Percentiles rank a stretch among this genome's conserved stretches.
These are phyloP conservation scores for Hedychridium roseum DNA, from an alignment of 2,888 invertebrate species.

Conservation along the genomic window DNA sequence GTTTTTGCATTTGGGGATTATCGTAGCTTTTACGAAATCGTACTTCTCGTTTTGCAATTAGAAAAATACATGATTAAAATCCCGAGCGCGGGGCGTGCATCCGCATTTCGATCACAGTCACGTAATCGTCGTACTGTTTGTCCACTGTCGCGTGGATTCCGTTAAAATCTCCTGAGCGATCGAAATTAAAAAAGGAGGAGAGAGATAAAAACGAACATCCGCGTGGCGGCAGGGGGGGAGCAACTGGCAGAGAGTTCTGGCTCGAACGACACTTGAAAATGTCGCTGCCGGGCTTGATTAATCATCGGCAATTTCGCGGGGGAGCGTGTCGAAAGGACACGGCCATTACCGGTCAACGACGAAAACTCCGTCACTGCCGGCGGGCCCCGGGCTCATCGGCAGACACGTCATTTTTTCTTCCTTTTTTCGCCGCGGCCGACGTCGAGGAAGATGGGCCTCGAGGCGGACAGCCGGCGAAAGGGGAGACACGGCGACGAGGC, in stretches of 20 bases:
- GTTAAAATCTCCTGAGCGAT: conserved; percentile 10
- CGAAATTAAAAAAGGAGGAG: conserved; percentile 22
- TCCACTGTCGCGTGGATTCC: too few relatives aligned
- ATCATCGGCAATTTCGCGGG: conserved; percentile 55
- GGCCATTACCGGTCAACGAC: conserved; percentile 56
- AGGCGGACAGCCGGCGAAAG: too few relatives aligned
- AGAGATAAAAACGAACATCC: conserved; percentile 17
- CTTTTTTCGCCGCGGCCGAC: conserved; percentile 16
- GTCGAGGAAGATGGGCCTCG: neutral
- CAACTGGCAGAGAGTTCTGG: conserved; percentile 14
- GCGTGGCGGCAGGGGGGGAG: conserved; percentile 12
- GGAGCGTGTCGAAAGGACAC: conserved; percentile 44
- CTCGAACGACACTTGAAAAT: conserved; percentile 40
- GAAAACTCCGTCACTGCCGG: conserved; percentile 50
- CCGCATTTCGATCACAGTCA: too few relatives aligned
- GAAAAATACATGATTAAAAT: too few relatives aligned
- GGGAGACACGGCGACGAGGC: neutral
- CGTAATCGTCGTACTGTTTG: too few relatives aligned
- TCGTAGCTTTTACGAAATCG: too few relatives aligned
- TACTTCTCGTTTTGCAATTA: too few relatives aligned
- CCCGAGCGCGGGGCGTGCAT: too few relatives aligned
- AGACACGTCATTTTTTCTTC: conserved; percentile 36
- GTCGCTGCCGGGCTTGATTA: conserved; percentile 54
- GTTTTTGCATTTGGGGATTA: too few relatives aligned
- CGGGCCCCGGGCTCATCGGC: conserved; percentile 25